Evolutionary conservation across 2,888 invertebrate species (phyloP).

Genomic region (Orthosia incerta): DNA sequence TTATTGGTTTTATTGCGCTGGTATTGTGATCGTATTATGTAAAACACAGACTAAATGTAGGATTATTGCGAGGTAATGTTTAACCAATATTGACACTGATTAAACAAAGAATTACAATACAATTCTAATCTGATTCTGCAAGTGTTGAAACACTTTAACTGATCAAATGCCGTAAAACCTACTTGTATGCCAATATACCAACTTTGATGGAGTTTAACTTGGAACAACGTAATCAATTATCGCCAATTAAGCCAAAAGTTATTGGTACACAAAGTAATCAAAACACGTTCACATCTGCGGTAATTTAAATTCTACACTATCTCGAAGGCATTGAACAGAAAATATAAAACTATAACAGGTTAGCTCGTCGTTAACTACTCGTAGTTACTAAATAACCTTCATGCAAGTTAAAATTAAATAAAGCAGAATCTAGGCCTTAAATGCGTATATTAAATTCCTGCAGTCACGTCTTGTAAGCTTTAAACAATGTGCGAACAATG

Average conservation of each 20-base stretch:
- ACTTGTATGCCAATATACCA: neutral
- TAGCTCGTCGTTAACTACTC: conserved; percentile 39
- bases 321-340: conserved; percentile 21
- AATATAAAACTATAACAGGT: conserved; percentile 41
- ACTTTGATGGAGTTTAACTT: neutral
- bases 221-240: neutral
- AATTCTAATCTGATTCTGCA: neutral
- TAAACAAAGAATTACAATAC: neutral
- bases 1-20: neutral
- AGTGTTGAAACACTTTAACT: neutral
- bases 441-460: conserved; percentile 26
- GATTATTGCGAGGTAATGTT: neutral
- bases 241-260: conserved; percentile 7
- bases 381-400: conserved; percentile 56
- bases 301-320: conserved; percentile 29
- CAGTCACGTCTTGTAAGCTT: conserved; percentile 31
- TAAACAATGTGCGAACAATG: conserved; percentile 16
- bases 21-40: neutral
- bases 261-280: conserved; percentile 4
- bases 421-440: conserved; percentile 43
- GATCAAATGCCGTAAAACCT: neutral
- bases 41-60: neutral
- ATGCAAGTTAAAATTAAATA: conserved; percentile 51
- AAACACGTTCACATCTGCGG: conserved; percentile 10
- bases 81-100: neutral